Conservation (phyloP, 2,113 vertebrate genomes). For the Thunnus maccoyii region DNA sequence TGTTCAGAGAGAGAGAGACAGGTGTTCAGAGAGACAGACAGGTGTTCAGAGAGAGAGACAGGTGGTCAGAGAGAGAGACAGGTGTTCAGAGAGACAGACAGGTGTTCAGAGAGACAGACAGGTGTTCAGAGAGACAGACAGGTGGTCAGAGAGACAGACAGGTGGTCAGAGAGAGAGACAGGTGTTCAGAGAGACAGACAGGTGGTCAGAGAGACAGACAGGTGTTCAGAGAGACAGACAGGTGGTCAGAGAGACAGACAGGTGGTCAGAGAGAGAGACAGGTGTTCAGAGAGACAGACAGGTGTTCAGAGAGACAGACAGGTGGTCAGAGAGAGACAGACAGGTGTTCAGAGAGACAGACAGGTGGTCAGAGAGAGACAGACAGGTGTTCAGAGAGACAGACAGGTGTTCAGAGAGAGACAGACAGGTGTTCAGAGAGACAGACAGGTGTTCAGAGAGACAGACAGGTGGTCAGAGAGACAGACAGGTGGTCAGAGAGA, state of each 20-base stretch:
- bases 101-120: not conserved
- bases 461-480: not conserved
- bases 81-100: constrained; percentile 4
- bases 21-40: not conserved
- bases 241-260: not conserved
- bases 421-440: too few relatives aligned
- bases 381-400: too few relatives aligned
- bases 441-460: not conserved
- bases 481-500: not conserved
- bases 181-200: not conserved
- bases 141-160: not conserved
- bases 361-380: not conserved
- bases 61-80: not conserved
- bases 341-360: not conserved
- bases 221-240: too few relatives aligned
- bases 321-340: not conserved
- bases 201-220: constrained; percentile 4
- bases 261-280: too few relatives aligned
- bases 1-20: too few relatives aligned
- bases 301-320: too few relatives aligned
- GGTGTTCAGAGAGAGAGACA: constrained; percentile 3
- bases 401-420: not conserved
- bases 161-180: constrained; percentile 3
- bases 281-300: not conserved
- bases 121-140: constrained; percentile 3